Evolutionary conservation across 2,113 vertebrate species (phyloP).

Genomic region (Ophthalmolycus amberensis): DNA sequence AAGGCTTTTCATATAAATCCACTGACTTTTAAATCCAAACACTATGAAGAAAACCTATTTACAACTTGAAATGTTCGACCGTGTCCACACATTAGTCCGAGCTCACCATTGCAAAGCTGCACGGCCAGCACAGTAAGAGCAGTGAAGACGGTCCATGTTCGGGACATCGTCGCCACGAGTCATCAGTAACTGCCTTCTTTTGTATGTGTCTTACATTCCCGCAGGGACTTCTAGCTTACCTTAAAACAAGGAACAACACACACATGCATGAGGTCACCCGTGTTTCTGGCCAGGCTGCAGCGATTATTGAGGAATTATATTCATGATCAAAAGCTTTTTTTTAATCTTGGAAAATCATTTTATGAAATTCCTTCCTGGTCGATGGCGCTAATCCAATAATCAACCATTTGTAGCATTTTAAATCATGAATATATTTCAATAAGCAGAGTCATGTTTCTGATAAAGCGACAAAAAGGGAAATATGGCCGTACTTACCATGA

Average conservation of each 20-base stretch:
- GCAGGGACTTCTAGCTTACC: not conserved
- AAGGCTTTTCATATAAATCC: not conserved
- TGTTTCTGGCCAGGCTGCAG: not conserved
- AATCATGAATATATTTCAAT: not conserved
- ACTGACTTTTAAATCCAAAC: not conserved
- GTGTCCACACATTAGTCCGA: not conserved
- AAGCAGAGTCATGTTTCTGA: not conserved
- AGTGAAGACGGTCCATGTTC: constrained; percentile 38
- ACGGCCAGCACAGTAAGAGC: constrained; percentile 35
- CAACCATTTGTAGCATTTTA: not conserved
- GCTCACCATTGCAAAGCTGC: constrained; percentile 64
- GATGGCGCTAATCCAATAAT: not conserved
- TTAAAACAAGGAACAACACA: not conserved
- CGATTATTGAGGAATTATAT: not conserved
- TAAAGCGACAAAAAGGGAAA: not conserved
- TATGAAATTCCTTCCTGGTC: too few species aligned
- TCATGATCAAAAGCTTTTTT: not conserved
- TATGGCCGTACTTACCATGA: constrained; percentile 12
- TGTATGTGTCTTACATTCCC: constrained; percentile 21
- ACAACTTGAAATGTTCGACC: not conserved
- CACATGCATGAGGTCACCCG: not conserved
- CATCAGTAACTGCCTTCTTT: constrained; percentile 22
- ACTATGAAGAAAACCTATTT: not conserved
- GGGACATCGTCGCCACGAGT: constrained; percentile 53
- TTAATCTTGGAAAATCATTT: not conserved